Evolutionary conservation across 1,140 invertebrate species (phyloP).

Genomic region (Pseudoatta argentina): DNA sequence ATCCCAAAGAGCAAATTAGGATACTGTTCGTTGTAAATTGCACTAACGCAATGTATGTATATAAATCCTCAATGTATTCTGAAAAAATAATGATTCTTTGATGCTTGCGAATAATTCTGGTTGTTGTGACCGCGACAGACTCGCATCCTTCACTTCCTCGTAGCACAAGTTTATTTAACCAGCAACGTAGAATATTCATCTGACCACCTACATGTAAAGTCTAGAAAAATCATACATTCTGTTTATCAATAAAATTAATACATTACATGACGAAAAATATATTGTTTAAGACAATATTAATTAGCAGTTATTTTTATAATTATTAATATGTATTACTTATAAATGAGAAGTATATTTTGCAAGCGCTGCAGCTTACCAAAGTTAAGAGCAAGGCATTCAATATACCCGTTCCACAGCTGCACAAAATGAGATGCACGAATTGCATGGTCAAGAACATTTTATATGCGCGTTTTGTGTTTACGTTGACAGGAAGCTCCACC

Average conservation of each 20-base stretch:
- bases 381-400: conserved; percentile 38
- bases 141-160: background rate
- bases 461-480: conserved; percentile 18
- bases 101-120: conserved; percentile 58
- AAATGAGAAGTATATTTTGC: background rate
- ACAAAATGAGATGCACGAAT: conserved; percentile 40
- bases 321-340: background rate
- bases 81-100: conserved; percentile 53
- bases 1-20: conserved; percentile 54
- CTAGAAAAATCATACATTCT: background rate
- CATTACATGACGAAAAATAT: background rate
- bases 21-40: conserved; percentile 31
- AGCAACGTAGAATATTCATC: conserved; percentile 37
- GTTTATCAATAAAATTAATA: background rate
- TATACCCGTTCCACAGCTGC: conserved; percentile 29
- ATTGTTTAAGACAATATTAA: background rate
- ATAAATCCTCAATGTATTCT: conserved; percentile 54
- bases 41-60: conserved; percentile 59
- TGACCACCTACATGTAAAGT: conserved; percentile 57
- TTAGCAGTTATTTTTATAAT: background rate
- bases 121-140: conserved; percentile 5
- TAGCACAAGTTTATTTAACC: conserved; percentile 25
- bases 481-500: conserved; percentile 26
- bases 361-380: conserved; percentile 2
- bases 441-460: conserved; percentile 1